Conservation (phyloP, 1,140 invertebrate species). For the Pseudomyrmex dendroicus region DNA sequence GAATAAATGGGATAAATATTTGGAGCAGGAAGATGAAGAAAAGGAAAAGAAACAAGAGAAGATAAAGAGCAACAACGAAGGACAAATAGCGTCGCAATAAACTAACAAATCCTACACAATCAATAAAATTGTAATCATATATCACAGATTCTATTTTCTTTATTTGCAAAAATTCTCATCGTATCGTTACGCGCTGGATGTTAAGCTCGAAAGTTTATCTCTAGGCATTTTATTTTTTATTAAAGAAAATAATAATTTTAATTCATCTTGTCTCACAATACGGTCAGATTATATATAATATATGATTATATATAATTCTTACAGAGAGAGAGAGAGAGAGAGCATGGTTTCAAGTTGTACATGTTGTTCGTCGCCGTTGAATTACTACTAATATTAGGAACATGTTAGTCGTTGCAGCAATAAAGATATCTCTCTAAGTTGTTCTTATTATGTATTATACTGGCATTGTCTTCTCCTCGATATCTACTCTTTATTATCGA, state of each 20-base stretch:
- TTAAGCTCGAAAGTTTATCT: slow-evolving; percentile 9
- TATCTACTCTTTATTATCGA: slow-evolving; percentile 7
- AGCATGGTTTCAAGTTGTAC: slow-evolving; percentile 1
- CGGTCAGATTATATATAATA: no score
- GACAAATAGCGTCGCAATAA: neutral
- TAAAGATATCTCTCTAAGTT: slow-evolving; percentile 50
- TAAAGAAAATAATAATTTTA: slow-evolving; percentile 15
- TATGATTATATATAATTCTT: no score
- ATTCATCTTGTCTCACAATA: neutral
- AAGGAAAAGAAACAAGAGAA: slow-evolving; percentile 73
- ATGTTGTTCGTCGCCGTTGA: slow-evolving; percentile 44
- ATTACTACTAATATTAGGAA: slow-evolving; percentile 44
- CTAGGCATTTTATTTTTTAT: slow-evolving; percentile 4
- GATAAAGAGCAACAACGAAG: slow-evolving; percentile 8
- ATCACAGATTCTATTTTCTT: slow-evolving; percentile 24
- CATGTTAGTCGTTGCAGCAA: slow-evolving; percentile 56
- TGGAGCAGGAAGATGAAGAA: slow-evolving; percentile 86
- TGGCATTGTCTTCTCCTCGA: neutral
- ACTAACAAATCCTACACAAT: neutral
- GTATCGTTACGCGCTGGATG: slow-evolving; percentile 6
- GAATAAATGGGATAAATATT: slow-evolving; percentile 95
- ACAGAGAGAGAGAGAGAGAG: no score
- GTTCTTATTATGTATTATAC: neutral
- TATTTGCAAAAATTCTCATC: neutral
- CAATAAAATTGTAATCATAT: slow-evolving; percentile 41